These are phyloP conservation scores for Montipora efflorescens DNA, from an alignment of 64 coral and sea anemone species.

Conservation along the genomic window DNA sequence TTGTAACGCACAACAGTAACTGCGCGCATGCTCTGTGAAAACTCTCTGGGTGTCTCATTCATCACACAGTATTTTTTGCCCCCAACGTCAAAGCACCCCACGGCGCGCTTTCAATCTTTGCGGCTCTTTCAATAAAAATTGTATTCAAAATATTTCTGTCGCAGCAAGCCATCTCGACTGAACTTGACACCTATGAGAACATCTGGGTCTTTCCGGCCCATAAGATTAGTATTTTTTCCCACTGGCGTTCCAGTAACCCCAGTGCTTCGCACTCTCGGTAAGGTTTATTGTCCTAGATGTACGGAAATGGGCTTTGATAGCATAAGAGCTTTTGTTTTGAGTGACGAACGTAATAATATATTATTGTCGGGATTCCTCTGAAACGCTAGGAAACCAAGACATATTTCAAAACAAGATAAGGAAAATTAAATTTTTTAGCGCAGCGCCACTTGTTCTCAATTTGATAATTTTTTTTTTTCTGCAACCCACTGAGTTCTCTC, in stretches of 20 bases:
- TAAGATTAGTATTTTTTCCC: constrained; percentile 24
- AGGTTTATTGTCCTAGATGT: not conserved
- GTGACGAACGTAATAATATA: constrained; percentile 10
- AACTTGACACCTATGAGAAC: constrained; percentile 47
- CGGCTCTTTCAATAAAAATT: constrained; percentile 62
- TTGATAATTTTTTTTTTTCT: not conserved
- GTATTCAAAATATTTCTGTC: constrained; percentile 58
- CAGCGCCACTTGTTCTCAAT: not conserved
- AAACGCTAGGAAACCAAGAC: not conserved
- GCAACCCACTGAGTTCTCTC: constrained; percentile 26
- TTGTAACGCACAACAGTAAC: not conserved
- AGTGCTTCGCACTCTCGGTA: not conserved
- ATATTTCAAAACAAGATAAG: not conserved
- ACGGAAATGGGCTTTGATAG: not conserved
- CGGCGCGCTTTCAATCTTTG: constrained; percentile 60
- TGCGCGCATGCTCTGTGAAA: constrained; percentile 24
- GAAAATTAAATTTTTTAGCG: not conserved
- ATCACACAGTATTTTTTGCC: constrained; percentile 52
- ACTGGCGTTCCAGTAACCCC: not conserved
- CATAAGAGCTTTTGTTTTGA: constrained; percentile 29
- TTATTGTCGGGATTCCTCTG: constrained; percentile 6
- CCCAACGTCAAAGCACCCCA: constrained; percentile 52
- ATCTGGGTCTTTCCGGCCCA: constrained; percentile 9
- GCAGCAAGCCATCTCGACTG: constrained; percentile 27
- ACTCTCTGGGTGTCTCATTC: constrained; percentile 50